These are phyloP conservation scores for Camptogramma bilineatum DNA, from an alignment of 2,888 invertebrate species.

Conservation along the genomic window DNA sequence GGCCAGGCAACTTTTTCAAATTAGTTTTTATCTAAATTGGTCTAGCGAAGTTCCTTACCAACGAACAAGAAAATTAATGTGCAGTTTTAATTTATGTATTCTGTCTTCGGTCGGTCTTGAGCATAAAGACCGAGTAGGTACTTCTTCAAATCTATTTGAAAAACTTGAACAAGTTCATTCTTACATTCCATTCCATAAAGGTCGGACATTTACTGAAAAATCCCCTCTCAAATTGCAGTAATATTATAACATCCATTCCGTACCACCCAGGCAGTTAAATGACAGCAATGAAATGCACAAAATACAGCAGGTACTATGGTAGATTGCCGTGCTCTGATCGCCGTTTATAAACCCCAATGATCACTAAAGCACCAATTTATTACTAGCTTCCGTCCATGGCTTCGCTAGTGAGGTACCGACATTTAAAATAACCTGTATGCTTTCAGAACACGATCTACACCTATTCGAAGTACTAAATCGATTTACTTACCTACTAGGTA, in stretches of 20 bases:
- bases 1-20: no score
- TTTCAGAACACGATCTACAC: no score
- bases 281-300: slow-evolving; percentile 40
- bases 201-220: slow-evolving; percentile 6
- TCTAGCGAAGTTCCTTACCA: no score
- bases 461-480: no score
- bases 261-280: slow-evolving; percentile 43
- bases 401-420: no score
- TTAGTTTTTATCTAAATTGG: no score
- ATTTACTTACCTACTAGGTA: no score
- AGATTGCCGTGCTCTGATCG: slow-evolving; percentile 35
- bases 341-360: slow-evolving; percentile 23
- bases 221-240: slow-evolving; percentile 3
- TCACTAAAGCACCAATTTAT: neutral
- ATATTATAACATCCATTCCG: slow-evolving; percentile 25
- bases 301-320: slow-evolving; percentile 33
- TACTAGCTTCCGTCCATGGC: no score
- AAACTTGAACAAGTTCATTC: neutral
- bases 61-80: no score
- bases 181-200: slow-evolving; percentile 3
- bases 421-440: no score
- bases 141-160: neutral
- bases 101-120: neutral
- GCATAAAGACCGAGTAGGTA: neutral
- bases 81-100: no score